Evolutionary conservation across 2,888 invertebrate species (phyloP), one percentile per base, ranked within the genome.

Genomic region (Eugnorisma glareosa): DNA sequence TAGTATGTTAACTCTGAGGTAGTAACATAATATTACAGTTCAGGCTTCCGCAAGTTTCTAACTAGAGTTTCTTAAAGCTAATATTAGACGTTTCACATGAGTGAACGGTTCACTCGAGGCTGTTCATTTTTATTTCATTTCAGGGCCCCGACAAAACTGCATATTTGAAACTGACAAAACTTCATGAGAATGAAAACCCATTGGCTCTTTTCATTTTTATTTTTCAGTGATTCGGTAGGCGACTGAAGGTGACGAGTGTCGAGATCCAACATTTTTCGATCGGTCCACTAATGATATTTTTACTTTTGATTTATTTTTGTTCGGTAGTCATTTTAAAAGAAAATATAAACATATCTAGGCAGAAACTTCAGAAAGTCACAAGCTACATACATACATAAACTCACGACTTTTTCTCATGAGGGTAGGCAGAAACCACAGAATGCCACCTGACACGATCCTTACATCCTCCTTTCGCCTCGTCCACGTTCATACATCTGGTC

Each of bases 11-110:
- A 75, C 43, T 51, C 15, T 18, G n/a, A 15, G 1, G 6, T 66
- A 40, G 21, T 13, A 77, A 77, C n/a, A 57, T 67, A 48, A 40
- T 67, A 67, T 66, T 0, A 21, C 13, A 15, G 37, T 45, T 77
- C 48, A 77, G 54, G 31, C 45, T 66, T 54, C 35, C 3, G n/a
- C n/a, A n/a, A 75, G 54, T 45, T 75, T 18, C 35, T 31, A 10
- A 45, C 15, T 24, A 24, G 31, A 71, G 48, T 51, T 77, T 28
- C 35, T 8, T 77, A 43, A 67, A 64, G 37, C 21, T 64, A 37
- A 37, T 64, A 64, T 40, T 37, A 64, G 63, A 40, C 63, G 63
- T 64, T 64, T 64, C 63, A 40, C 15, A 15, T 40, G n/a, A 64
- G n/a, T 37, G n/a, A n/a, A 15, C 37, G 15, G 13, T 64, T 31